These are phyloP conservation scores for Sebastes variabilis DNA, from an alignment of 2,797 vertebrate genomes.

Conservation along the genomic window DNA sequence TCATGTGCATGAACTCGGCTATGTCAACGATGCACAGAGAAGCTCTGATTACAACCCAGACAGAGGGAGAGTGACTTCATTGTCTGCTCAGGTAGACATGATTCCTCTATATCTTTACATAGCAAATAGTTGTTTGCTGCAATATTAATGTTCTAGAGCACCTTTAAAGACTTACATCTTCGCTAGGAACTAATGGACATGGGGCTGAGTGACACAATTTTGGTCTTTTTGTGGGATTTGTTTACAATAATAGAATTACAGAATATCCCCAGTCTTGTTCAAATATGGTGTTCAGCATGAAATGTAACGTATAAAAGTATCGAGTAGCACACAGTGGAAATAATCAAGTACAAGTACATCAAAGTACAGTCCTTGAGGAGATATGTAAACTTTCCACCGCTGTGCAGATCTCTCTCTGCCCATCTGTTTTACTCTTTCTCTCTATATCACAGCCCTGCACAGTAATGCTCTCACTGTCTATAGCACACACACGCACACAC, in stretches of 20 bases:
- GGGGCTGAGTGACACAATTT: neutral
- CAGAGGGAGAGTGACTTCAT: neutral
- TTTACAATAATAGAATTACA: too few species aligned
- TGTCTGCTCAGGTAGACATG: neutral
- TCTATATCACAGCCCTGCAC: neutral
- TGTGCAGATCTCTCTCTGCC: conserved; percentile 4
- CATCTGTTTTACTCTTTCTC: conserved; percentile 16
- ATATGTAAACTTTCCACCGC: neutral
- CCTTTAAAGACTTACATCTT: neutral
- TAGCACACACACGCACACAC: neutral
- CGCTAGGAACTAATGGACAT: neutral
- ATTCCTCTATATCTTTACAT: neutral
- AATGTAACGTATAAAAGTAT: neutral
- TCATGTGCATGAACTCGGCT: neutral
- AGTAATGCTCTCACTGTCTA: conserved; percentile 10
- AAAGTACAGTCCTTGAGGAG: neutral
- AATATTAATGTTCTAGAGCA: neutral
- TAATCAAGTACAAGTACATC: neutral
- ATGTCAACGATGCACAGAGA: neutral
- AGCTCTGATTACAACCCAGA: neutral
- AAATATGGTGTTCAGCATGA: neutral
- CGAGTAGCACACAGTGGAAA: neutral
- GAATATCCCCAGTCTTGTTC: too few species aligned
- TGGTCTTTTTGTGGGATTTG: neutral
- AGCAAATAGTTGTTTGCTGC: neutral